Conservation (phyloP, 2,113 vertebrate genomes). For the Pseudonaja textilis region DNA sequence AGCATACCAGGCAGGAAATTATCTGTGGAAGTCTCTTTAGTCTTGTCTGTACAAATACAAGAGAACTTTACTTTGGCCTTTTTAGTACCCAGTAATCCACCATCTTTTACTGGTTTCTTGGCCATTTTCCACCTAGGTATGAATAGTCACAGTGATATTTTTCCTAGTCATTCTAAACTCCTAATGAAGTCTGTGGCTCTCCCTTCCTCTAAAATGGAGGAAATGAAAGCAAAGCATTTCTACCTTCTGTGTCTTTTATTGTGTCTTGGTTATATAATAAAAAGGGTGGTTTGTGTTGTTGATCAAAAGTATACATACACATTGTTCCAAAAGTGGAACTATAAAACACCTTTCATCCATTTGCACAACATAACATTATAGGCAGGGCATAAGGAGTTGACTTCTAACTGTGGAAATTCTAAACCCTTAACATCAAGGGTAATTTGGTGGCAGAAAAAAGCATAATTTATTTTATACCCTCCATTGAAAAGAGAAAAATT, state of each 20-base stretch:
- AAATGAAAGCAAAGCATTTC: background rate
- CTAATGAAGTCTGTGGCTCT: background rate
- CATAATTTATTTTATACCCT: constrained; percentile 26
- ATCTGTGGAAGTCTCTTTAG: background rate
- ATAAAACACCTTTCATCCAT: background rate
- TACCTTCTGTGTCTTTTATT: background rate
- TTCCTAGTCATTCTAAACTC: background rate
- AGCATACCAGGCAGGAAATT: too few relatives aligned
- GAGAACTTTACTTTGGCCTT: background rate
- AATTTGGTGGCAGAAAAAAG: constrained; percentile 21
- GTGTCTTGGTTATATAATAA: background rate
- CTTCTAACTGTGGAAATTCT: background rate
- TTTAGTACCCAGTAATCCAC: background rate
- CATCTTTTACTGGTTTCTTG: background rate
- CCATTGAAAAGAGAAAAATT: constrained; percentile 21
- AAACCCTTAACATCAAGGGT: constrained; percentile 1
- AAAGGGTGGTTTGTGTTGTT: background rate
- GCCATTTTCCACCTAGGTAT: background rate
- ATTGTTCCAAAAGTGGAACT: background rate
- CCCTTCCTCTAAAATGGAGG: background rate
- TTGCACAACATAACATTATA: background rate
- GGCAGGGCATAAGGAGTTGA: background rate
- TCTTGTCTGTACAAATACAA: background rate
- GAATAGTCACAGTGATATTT: background rate
- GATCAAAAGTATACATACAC: background rate